Percentiles rank a stretch among this genome's conserved stretches.
phyloP scores from a whole-genome alignment of 2,113 vertebrate genomes.

The Sula dactylatra region DNA sequence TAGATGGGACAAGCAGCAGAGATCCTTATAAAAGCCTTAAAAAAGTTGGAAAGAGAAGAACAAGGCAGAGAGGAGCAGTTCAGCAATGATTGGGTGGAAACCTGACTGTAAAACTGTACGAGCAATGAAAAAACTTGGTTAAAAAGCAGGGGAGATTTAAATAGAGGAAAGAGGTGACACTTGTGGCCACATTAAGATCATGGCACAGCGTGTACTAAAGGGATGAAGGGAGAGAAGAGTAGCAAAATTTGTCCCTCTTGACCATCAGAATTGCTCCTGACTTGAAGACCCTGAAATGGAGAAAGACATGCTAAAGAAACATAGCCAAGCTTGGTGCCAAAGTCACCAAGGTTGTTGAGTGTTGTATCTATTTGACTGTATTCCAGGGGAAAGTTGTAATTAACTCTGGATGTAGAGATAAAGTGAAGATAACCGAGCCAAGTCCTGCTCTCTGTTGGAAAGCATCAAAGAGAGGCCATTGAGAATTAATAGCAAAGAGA shows the following conservation, averaged over 20 bases:
- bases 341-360: not conserved
- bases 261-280: not conserved
- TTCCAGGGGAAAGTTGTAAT: not conserved
- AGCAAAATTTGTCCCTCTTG: not conserved
- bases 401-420: not conserved
- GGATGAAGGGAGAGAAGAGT: not conserved
- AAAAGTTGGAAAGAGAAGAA: not conserved
- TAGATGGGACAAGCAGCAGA: not conserved
- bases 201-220: not conserved
- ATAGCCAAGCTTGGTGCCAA: not conserved
- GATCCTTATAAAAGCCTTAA: not conserved
- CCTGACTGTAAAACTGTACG: not conserved
- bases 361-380: not conserved
- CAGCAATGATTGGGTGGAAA: not conserved
- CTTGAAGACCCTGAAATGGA: not conserved
- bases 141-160: not conserved
- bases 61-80: not conserved
- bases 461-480: not conserved
- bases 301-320: not conserved
- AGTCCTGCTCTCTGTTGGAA: not conserved
- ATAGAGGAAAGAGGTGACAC: not conserved
- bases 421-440: not conserved
- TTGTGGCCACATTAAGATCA: not conserved
- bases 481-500: not conserved
- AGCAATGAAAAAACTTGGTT: not conserved